Base-by-base conservation (phyloP, 64 coral and sea anemone genomes). In the Montipora efflorescens region DNA sequence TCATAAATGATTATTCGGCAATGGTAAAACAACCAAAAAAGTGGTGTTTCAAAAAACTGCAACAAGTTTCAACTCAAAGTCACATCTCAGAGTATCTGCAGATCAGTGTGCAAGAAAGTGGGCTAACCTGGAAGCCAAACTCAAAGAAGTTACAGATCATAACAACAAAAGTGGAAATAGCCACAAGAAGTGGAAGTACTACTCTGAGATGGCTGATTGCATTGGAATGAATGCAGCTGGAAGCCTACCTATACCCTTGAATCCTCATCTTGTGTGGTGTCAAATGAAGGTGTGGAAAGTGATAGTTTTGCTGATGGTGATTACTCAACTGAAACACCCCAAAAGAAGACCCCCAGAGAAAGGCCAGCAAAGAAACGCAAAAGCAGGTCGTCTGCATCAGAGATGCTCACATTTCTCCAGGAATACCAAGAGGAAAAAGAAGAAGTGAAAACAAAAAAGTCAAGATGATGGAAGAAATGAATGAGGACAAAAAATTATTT, bases 391-490 rank as follows among this genome's bases (percentile, higher is more conserved):
- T 87, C 83, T 15, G 83, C 83, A 20, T 46, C 83, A 7, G 83
- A 87, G 66, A 87, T 87, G 83, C 36, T 87, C 12, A 12, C 5
- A 49, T 69, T 87, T 5, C 61, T 87, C 47, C 5, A 71, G 67
- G 83, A 87, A 48, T 69, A 71, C 46, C 61, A 69, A 70, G 64
- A 16, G 12, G 9, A 87, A 71, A 69, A 48, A 70, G 64, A 87
- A 71, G 64, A 87, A 52, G 67, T 36, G 83, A 87, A 71, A 71
- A 70, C 61, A 71, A 87, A 71, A 87, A 87, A 87, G 47, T 87
- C 0, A 69, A 87, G 43, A 46, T 87, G 5, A 47, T 87, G 43
- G 9, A 49, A 28, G 83, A 87, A 15, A 69, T 70, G 43, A 69
- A 87, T 48, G 61, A 71, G 47, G 83, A 84, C 0, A 84, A 84